Evolutionary conservation across 2,888 invertebrate genomes (phyloP).

Genomic region (Zootermopsis nevadensis): DNA sequence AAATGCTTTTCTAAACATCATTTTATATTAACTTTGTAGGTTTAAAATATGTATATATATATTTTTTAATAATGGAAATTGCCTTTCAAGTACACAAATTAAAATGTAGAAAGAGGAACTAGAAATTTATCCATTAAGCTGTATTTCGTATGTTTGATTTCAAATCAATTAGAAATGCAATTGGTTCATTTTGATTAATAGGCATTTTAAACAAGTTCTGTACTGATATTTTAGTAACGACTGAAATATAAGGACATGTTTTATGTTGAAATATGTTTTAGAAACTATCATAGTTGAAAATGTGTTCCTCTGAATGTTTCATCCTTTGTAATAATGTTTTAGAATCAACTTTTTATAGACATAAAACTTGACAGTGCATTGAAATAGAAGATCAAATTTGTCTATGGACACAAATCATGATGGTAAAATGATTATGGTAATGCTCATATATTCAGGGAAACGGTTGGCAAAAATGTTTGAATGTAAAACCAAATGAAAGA

Average conservation of each 20-base stretch:
- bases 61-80: not conserved
- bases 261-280: slow-evolving; percentile 32
- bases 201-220: not conserved
- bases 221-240: slow-evolving; percentile 28
- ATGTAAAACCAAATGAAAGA: slow-evolving; percentile 43
- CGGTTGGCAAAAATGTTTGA: slow-evolving; percentile 46
- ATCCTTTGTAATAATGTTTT: slow-evolving; percentile 35
- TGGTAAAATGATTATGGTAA: slow-evolving; percentile 25
- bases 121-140: not conserved
- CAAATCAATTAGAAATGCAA: not conserved
- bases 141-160: not conserved
- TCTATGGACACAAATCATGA: not conserved
- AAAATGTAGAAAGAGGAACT: not conserved
- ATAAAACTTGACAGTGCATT: slow-evolving; percentile 9
- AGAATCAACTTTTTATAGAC: slow-evolving; percentile 41
- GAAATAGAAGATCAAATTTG: slow-evolving; percentile 5
- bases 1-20: not conserved
- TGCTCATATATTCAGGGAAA: slow-evolving; percentile 46
- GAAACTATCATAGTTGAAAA: slow-evolving; percentile 21
- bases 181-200: not conserved
- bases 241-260: slow-evolving; percentile 14
- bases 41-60: not conserved
- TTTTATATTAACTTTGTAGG: not conserved
- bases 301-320: slow-evolving; percentile 30
- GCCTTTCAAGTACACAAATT: not conserved